Evolutionary conservation across 1,140 invertebrate species (phyloP).

Genomic region (Steinernema khuongi): DNA sequence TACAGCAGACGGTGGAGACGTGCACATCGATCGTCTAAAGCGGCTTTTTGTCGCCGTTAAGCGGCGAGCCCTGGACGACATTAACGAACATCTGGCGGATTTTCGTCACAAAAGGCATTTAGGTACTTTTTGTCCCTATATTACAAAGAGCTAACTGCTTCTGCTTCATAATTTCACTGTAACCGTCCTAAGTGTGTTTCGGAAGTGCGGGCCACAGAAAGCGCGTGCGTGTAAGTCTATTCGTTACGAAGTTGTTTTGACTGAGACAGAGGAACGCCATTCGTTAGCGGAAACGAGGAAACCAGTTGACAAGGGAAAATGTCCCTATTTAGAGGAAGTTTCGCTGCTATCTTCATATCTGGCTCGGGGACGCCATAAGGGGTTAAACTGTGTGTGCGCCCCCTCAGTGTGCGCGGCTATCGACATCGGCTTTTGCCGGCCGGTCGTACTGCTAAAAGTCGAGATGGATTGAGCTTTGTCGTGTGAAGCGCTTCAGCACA

Average conservation of each 20-base stretch:
- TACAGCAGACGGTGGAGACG: slow-evolving; percentile 65
- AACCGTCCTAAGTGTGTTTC: too few species aligned
- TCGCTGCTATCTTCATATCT: slow-evolving; percentile 1
- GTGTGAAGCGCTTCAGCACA: slow-evolving; percentile 11
- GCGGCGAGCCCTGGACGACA: slow-evolving; percentile 74
- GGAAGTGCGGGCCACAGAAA: slow-evolving; percentile 2
- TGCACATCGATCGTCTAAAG: slow-evolving; percentile 64
- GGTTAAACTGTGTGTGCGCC: neutral
- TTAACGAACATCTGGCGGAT: slow-evolving; percentile 78
- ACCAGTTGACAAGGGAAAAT: neutral
- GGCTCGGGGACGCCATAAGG: neutral
- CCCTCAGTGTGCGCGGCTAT: neutral
- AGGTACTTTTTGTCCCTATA: slow-evolving; percentile 48
- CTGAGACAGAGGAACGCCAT: neutral
- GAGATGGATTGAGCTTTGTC: neutral
- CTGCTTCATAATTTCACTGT: too few species aligned
- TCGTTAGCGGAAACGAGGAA: slow-evolving; percentile 1
- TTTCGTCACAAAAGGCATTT: slow-evolving; percentile 82
- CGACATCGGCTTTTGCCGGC: neutral
- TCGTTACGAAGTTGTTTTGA: slow-evolving; percentile 14
- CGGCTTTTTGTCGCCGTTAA: slow-evolving; percentile 80
- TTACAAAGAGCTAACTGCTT: too few species aligned
- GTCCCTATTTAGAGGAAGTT: neutral
- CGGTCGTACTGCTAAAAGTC: neutral
- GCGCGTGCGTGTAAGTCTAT: neutral